These are phyloP conservation scores for Lacanobia wlatinum DNA, from an alignment of 2,888 invertebrate species.

Conservation along the genomic window DNA sequence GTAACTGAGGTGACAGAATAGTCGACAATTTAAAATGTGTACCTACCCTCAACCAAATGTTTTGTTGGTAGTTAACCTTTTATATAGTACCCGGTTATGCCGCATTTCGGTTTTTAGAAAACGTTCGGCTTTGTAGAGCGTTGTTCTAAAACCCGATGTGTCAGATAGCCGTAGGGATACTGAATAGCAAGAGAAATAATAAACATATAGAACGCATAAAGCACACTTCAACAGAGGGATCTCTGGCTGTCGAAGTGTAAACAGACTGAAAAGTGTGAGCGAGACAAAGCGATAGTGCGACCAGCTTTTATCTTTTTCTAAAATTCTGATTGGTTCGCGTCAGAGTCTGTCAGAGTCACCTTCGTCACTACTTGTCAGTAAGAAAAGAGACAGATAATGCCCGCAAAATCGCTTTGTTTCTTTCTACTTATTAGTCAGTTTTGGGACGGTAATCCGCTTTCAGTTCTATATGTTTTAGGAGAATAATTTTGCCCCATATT, in stretches of 20 bases:
- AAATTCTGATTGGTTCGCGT: not conserved
- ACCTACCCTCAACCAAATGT: slow-evolving; percentile 10
- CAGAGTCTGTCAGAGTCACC: not conserved
- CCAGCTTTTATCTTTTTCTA: not conserved
- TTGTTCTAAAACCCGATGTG: not conserved
- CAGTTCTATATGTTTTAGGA: not conserved
- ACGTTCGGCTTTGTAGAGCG: not conserved
- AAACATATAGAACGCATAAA: not conserved
- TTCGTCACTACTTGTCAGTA: not conserved
- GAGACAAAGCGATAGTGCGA: not conserved
- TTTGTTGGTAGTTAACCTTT: not conserved
- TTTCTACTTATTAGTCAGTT: not conserved
- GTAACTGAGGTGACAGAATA: slow-evolving; percentile 47
- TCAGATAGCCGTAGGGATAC: not conserved
- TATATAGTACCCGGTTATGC: not conserved
- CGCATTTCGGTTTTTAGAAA: not conserved
- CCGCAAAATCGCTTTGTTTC: not conserved
- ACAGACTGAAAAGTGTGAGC: not conserved
- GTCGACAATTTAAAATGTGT: slow-evolving; percentile 9
- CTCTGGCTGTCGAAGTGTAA: not conserved
- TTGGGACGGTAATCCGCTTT: not conserved
- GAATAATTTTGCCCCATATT: not conserved
- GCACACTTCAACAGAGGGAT: too few relatives aligned
- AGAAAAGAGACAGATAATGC: not conserved
- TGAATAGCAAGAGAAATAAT: not conserved